A percentile compares a stretch with the other conserved stretches of the same genome.
Evolutionary conservation across 37 sponge, comb jelly and placozoan species (phyloP).

Genomic region (Chondrosia reniformis): DNA sequence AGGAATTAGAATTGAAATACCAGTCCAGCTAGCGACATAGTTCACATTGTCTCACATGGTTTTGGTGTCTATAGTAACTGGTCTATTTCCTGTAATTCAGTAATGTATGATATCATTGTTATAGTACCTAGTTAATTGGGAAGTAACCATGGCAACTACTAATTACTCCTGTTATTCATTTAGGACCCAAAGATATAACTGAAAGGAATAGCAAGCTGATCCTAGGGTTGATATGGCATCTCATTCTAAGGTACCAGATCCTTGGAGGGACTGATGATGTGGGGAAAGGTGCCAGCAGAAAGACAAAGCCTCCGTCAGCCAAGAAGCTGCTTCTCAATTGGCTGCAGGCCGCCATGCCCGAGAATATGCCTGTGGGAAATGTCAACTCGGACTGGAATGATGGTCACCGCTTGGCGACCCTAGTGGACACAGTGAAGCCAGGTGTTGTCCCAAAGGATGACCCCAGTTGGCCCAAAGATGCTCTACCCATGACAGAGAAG

Average conservation of each 20-base stretch:
- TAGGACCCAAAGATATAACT: not conserved
- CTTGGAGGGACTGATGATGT: not conserved
- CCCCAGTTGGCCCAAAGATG: conserved; percentile 42
- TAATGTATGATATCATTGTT: no score
- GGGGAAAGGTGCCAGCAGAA: not conserved
- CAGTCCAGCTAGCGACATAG: no score
- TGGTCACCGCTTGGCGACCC: conserved; percentile 51
- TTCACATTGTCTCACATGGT: no score
- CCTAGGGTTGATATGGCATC: conserved; percentile 17
- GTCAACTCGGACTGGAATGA: conserved; percentile 66
- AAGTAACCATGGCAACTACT: no score
- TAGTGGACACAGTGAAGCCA: conserved; percentile 75
- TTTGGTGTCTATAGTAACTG: no score
- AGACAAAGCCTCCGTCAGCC: conserved; percentile 35
- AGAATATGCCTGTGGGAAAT: not conserved
- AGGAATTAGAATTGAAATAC: no score
- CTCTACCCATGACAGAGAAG: conserved; percentile 47
- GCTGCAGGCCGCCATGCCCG: conserved; percentile 51
- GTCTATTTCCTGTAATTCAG: no score
- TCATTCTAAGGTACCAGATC: conserved; percentile 13
- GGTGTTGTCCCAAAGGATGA: conserved; percentile 74
- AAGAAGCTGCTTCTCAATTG: conserved; percentile 68
- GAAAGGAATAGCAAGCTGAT: conserved; percentile 10
- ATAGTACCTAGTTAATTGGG: no score
- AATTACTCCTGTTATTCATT: no score